phyloP scores from a whole-genome alignment of 2,797 vertebrate genomes.

The Sebastes trivittatus region DNA sequence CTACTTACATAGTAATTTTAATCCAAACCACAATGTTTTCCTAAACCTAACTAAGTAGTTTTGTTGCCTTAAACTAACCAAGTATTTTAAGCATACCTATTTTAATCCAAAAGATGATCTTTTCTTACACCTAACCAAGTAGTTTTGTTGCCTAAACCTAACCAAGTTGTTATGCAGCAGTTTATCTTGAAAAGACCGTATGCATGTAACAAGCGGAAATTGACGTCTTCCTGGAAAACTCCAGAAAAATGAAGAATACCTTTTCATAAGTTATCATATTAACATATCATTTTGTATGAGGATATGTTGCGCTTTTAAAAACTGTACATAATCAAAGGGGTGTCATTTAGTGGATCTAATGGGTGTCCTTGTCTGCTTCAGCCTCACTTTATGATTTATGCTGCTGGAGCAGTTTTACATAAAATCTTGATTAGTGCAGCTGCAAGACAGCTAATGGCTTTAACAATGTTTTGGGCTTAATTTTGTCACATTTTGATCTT shows the following conservation, averaged over 20 bases:
- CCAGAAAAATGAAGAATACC: background rate
- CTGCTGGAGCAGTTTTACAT: constrained; percentile 30
- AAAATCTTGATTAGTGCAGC: constrained; percentile 59
- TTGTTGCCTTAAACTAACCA: background rate
- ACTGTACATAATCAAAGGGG: constrained; percentile 10
- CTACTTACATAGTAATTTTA: background rate
- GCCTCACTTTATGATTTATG: constrained; percentile 29
- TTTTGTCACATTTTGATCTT: constrained; percentile 26
- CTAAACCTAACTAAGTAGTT: background rate
- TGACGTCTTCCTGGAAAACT: background rate
- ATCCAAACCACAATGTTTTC: background rate
- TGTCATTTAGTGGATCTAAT: constrained; percentile 41
- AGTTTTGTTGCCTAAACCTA: background rate
- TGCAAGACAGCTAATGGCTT: constrained; percentile 36
- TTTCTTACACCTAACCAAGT: background rate
- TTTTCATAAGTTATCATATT: background rate
- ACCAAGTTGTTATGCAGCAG: background rate
- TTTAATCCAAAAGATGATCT: background rate
- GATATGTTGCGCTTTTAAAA: background rate
- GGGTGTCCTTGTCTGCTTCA: constrained; percentile 6
- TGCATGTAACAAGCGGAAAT: background rate
- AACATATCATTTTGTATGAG: background rate
- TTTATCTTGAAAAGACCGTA: background rate
- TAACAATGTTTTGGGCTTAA: constrained; percentile 29
- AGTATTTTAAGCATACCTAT: background rate